A percentile compares a stretch with the other conserved stretches of the same genome.
These are phyloP conservation scores for Mus spretus DNA, from an alignment of 2,797 vertebrate genomes.

Conservation along the genomic window DNA sequence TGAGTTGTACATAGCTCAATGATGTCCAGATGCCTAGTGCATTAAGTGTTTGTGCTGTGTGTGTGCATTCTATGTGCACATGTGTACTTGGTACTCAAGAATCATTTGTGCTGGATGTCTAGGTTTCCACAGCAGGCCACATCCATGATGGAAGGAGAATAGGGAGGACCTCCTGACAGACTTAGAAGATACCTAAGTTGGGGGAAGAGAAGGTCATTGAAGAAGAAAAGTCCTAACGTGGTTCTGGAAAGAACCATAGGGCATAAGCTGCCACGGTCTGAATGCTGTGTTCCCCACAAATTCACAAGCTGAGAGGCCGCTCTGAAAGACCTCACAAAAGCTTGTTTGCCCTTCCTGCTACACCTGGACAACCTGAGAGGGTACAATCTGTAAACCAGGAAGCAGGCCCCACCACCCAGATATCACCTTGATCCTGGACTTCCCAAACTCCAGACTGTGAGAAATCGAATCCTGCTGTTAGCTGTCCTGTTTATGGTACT, in stretches of 20 bases:
- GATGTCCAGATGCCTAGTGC: background rate
- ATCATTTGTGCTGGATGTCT: background rate
- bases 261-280: background rate
- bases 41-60: too few species aligned
- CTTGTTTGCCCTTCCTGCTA: background rate
- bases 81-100: background rate
- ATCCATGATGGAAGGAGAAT: background rate
- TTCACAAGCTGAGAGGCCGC: background rate
- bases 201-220: background rate
- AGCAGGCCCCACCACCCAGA: background rate
- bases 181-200: background rate
- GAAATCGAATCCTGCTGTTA: background rate
- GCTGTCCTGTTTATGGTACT: background rate
- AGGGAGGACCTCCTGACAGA: background rate
- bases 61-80: background rate
- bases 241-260: slow-evolving; percentile 9
- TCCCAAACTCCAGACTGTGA: background rate
- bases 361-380: background rate
- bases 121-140: background rate
- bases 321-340: background rate
- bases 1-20: background rate
- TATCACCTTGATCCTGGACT: background rate
- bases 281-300: background rate
- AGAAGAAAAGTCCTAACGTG: background rate
- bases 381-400: background rate